phyloP scores from a whole-genome alignment of 2,113 vertebrate genomes.

The Mustelus asterias region DNA sequence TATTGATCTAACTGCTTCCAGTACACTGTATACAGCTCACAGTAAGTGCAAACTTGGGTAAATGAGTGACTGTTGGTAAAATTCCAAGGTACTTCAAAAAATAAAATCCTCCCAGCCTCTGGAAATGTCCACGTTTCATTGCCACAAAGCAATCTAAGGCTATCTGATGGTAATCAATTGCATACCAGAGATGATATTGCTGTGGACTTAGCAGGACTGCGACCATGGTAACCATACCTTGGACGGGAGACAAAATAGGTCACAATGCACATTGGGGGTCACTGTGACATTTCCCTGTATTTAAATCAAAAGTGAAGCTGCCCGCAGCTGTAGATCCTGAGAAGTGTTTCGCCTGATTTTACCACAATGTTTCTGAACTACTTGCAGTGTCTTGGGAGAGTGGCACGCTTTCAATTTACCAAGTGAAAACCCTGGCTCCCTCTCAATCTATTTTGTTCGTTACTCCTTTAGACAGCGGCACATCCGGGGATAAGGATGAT shows the following conservation, averaged over 20 bases:
- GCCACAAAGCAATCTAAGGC: background rate
- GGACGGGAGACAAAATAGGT: slow-evolving; percentile 7
- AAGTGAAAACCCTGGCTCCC: background rate
- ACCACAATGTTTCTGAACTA: background rate
- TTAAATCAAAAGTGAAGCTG: background rate
- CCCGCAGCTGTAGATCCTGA: background rate
- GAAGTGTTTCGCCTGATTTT: background rate
- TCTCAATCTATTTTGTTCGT: background rate
- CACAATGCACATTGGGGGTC: background rate
- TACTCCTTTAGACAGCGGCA: background rate
- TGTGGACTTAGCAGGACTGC: background rate
- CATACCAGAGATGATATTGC: background rate
- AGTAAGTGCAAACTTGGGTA: background rate
- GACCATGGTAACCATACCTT: slow-evolving; percentile 12
- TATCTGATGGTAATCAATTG: background rate
- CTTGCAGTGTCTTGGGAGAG: background rate
- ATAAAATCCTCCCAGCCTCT: background rate
- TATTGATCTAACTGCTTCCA: background rate
- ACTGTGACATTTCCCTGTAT: background rate
- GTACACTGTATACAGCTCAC: background rate
- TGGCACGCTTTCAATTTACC: background rate
- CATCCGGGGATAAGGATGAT: background rate
- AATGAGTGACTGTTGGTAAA: background rate
- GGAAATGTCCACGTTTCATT: background rate
- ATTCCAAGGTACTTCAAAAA: background rate